Percentiles rank a stretch among this genome's conserved stretches.
phyloP scores from a whole-genome alignment of 2,888 invertebrate species.

The Cheilosia impressa region DNA sequence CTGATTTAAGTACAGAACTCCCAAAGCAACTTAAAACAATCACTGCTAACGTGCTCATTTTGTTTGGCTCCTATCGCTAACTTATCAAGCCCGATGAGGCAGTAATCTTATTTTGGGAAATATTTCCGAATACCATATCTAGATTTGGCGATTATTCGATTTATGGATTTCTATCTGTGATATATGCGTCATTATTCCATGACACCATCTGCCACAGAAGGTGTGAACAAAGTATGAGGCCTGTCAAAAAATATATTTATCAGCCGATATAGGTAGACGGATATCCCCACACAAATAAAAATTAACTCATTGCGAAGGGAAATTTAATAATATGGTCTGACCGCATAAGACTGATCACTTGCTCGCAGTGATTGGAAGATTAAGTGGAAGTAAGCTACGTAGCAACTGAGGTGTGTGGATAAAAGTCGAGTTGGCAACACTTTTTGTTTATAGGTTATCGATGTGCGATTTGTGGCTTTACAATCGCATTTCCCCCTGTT shows the following conservation, averaged over 20 bases:
- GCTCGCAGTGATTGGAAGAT: not conserved
- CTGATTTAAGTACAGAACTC: too few relatives aligned
- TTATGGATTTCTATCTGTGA: conserved; percentile 32
- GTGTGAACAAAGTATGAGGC: conserved; percentile 1
- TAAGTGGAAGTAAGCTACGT: not conserved
- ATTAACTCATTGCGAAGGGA: not conserved
- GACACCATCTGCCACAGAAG: not conserved
- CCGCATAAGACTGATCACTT: not conserved
- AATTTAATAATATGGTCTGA: conserved; percentile 2
- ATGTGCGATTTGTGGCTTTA: too few relatives aligned
- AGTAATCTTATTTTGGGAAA: conserved; percentile 36
- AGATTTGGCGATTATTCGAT: conserved; percentile 18
- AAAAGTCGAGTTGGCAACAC: too few relatives aligned
- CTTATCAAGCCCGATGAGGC: conserved; percentile 31
- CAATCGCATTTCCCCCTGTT: too few relatives aligned
- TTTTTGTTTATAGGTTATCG: too few relatives aligned
- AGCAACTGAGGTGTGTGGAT: not conserved
- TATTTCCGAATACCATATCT: conserved; percentile 30
- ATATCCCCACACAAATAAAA: not conserved
- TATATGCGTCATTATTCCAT: conserved; percentile 15
- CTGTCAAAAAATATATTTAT: conserved; percentile 25
- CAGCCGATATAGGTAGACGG: not conserved
- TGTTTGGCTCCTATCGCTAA: not conserved
- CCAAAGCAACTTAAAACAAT: not conserved
- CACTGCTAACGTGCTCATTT: not conserved